Evolutionary conservation across 2,113 vertebrate species (phyloP).

Genomic region (Ameiurus melas): DNA sequence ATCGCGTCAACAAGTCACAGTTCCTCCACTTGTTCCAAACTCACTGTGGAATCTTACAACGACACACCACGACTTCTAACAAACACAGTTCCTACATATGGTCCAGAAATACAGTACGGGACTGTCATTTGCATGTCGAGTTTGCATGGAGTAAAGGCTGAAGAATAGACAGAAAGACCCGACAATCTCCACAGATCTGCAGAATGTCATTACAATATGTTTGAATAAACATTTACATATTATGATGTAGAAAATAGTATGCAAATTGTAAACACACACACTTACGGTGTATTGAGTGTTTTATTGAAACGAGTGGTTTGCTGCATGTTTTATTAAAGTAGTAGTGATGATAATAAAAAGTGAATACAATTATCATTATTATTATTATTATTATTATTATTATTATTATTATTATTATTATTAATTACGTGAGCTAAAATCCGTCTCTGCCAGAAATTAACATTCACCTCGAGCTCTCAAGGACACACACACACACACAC

Average conservation of each 20-base stretch:
- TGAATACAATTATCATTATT: background rate
- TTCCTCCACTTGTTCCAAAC: background rate
- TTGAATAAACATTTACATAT: too few species aligned
- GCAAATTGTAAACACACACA: too few species aligned
- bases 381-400: background rate
- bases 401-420: background rate
- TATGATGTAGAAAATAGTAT: too few species aligned
- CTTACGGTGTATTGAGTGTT: background rate
- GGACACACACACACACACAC: constrained; percentile 11
- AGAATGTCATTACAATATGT: background rate
- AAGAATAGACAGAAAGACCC: background rate
- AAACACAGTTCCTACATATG: too few species aligned
- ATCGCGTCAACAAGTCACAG: background rate
- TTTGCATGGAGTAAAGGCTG: background rate
- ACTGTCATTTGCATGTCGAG: background rate
- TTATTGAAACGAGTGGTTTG: background rate
- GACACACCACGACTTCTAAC: background rate
- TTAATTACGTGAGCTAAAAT: background rate
- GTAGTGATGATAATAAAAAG: background rate
- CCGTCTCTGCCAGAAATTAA: background rate
- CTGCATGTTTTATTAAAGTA: background rate
- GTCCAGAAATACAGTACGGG: background rate
- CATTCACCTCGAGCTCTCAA: constrained; percentile 4
- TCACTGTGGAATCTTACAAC: background rate
- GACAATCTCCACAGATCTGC: background rate